Percentiles rank a stretch among this genome's conserved stretches.
phyloP scores from a whole-genome alignment of 2,797 vertebrate genomes.

The Helarctos malayanus region DNA sequence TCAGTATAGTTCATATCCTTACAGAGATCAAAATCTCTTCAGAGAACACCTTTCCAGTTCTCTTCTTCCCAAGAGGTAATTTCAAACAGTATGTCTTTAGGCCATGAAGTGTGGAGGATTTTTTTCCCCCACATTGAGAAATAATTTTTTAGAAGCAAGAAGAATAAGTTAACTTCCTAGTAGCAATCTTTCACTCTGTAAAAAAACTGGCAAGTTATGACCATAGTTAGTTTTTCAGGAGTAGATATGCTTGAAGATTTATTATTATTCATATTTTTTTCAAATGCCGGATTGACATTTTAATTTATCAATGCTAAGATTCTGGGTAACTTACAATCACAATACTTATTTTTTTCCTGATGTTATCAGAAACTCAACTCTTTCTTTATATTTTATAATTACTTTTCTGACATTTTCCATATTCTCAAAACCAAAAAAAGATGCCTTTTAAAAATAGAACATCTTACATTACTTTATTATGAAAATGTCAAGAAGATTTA shows the following conservation, averaged over 20 bases:
- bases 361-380: constrained; percentile 54
- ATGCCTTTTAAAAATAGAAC: constrained; percentile 66
- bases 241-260: constrained; percentile 61
- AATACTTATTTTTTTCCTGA: constrained; percentile 9
- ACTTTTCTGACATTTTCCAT: constrained; percentile 72
- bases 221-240: neutral
- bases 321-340: constrained; percentile 16
- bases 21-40: constrained; percentile 54
- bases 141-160: constrained; percentile 46
- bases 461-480: constrained; percentile 69
- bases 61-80: neutral
- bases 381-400: constrained; percentile 59
- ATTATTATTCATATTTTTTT: constrained; percentile 78
- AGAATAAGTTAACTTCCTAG: constrained; percentile 53
- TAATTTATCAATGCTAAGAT: constrained; percentile 70
- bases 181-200: constrained; percentile 41
- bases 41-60: neutral
- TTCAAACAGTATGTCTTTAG: constrained; percentile 56
- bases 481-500: constrained; percentile 73
- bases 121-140: constrained; percentile 24
- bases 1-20: constrained; percentile 64
- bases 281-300: constrained; percentile 65
- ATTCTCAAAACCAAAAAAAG: constrained; percentile 55
- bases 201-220: constrained; percentile 35
- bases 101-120: neutral